Evolutionary conservation across 2,888 invertebrate species (phyloP), one percentile per base, ranked within the genome.

Genomic region (Dastarcus helophoroides): DNA sequence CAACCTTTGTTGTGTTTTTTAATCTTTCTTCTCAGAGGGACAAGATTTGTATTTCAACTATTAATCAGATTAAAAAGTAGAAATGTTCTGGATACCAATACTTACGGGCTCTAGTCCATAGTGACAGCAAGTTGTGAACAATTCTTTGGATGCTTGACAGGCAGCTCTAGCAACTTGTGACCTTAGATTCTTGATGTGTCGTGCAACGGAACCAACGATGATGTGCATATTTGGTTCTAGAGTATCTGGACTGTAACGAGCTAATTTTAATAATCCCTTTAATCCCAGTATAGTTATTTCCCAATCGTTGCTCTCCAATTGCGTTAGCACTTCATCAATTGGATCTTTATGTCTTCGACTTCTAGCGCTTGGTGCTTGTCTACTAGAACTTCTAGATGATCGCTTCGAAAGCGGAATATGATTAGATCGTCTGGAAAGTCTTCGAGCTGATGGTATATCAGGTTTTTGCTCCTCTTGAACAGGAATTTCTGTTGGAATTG

Each of bases 151-250:
- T 4, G 84, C 76, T 37, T 77, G 69, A 51, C 95, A 90, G 9
- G 94, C 91, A 3, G 82, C 74, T 26, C 94, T 71, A 0, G 94
- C 81, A 0, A 93, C 93, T 54, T 93, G 88, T 0, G 95, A 95
- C 13, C 97, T 71, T 37, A 97, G 67, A 59, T 91, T 95, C 42
- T 81, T 80, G 26, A 89, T 79, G 50, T 91, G 81, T 37, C 72
- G 68, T 1, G 83, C 75, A 13, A 89, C 60, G 36, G 73, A 68
- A n/a, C 79, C 68, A 58, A 75, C 78, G 13, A 76, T 67, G 13
- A 77, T 70, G 26, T 80, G 80, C 36, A 83, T 72, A 38, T 81
- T 74, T 2, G 67, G 51, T 30, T 73, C 72, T 22, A 79, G 45
- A 9, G 68, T 56, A 12, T 76, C 80, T 0, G 73, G 65, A 43